Percentiles rank a stretch among this genome's conserved stretches.
These are phyloP conservation scores for Saccostrea cuccullata DNA, from an alignment of 1,140 invertebrate species.

Conservation along the genomic window DNA sequence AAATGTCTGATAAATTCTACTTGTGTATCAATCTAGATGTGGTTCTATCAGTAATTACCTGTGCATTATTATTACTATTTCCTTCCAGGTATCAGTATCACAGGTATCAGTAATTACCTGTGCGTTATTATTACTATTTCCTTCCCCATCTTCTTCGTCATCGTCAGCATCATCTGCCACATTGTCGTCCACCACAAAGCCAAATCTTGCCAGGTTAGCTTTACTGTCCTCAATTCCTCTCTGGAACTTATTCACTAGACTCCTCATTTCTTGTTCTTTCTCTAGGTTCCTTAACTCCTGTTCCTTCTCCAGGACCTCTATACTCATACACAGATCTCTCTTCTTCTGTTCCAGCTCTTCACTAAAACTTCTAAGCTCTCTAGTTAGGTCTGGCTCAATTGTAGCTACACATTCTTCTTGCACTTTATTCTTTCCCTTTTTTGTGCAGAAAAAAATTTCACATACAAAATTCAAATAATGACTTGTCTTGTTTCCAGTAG, in stretches of 20 bases:
- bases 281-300: not conserved
- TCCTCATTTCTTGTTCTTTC: not conserved
- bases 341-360: not conserved
- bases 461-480: too few relatives aligned
- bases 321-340: not conserved
- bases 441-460: too few relatives aligned
- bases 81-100: not conserved
- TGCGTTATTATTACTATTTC: not conserved
- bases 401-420: not conserved
- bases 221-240: not conserved
- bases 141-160: constrained; percentile 34
- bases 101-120: not conserved
- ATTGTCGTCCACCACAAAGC: not conserved
- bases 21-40: not conserved
- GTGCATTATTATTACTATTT: not conserved
- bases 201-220: not conserved
- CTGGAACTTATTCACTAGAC: not conserved
- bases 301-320: not conserved
- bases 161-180: constrained; percentile 25
- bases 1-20: too few relatives aligned
- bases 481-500: too few relatives aligned
- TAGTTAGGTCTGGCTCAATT: not conserved
- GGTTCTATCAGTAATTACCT: not conserved
- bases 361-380: not conserved
- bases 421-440: too few relatives aligned